Evolutionary conservation across 2,888 invertebrate species (phyloP), one percentile per base, ranked within the genome.

Genomic region (Malthinus seriepunctatus): DNA sequence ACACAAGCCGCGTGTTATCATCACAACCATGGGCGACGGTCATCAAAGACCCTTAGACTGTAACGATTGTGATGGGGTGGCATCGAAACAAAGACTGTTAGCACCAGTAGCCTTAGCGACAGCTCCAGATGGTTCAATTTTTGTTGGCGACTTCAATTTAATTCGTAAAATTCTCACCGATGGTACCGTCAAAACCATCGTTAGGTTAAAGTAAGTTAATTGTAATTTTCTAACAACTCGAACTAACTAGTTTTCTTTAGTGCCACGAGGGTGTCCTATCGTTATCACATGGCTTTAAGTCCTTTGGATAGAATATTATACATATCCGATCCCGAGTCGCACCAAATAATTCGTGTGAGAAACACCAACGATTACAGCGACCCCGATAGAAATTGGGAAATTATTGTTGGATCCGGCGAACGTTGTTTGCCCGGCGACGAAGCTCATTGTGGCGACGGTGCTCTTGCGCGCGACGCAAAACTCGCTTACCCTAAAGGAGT

Each of bases 401-500:
- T 94, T 0, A 89, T 95, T 6, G 97, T 97, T 0, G 97, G 97
- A 0, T 95, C 94, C 1, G 97, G 97, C 0, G 93, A 95, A 76
- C 84, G 96, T 66, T 97, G 97, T 76, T 80, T 95, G 2, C 95
- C 95, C 0, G 94, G 95, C 2, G 95, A 95, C 74, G 93, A 94
- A 75, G 93, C 94, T 0, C 93, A 94, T 70, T 99, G 98, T 77
- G 98, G 98, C 0, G 98, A 98, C 74, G 96, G 95, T 1, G 95
- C 94, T 0, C 79, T 91, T 44, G 97, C 97, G 0, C 84, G 92
- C 54, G 93, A 95, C 73, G 97, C 98, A 0, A 95, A 95, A 76
- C 84, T 99, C 6, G 93, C 95, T 0, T 96, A 95, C 77, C 96
- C 97, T 0, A 98, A 98, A 82, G 96, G 96, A 69, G 93, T 97